Percentiles rank a stretch among this genome's conserved stretches.
Conservation (phyloP, 1,140 invertebrate species). For the Agrypnia vestita region DNA sequence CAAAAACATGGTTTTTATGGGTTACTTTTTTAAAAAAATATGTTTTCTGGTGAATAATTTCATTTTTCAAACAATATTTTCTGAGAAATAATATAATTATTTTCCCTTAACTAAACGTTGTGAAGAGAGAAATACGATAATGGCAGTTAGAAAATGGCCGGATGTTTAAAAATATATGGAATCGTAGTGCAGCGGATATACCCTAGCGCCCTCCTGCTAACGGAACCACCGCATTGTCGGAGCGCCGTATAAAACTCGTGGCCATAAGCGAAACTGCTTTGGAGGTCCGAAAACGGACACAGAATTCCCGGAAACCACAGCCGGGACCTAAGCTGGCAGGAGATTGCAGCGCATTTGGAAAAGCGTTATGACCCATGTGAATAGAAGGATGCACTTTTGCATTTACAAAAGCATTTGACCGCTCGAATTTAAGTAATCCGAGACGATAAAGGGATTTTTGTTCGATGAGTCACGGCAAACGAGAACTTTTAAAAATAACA, state of each 20-base stretch:
- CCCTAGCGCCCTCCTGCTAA: background rate
- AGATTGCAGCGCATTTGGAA: conserved; percentile 21
- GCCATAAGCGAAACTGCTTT: conserved; percentile 33
- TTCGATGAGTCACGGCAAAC: no score
- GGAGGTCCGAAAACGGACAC: conserved; percentile 17
- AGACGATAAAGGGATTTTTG: no score
- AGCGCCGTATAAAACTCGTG: conserved; percentile 24
- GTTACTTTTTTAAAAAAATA: no score
- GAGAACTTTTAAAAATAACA: no score
- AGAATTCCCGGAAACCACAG: conserved; percentile 16
- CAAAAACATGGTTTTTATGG: no score
- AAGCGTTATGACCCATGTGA: conserved; percentile 17
- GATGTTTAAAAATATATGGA: conserved; percentile 11
- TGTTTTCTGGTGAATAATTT: no score
- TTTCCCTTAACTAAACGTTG: background rate
- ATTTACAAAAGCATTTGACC: conserved; percentile 11
- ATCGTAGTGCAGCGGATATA: conserved; percentile 20
- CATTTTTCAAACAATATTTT: no score
- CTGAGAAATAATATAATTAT: no score
- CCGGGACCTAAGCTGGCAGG: background rate
- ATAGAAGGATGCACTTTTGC: conserved; percentile 4
- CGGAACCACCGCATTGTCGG: conserved; percentile 23
- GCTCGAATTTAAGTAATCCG: background rate
- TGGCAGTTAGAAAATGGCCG: conserved; percentile 9
- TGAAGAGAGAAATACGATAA: background rate